Conservation (phyloP, 2,888 invertebrate genomes). For the Thymelicus acteon region DNA sequence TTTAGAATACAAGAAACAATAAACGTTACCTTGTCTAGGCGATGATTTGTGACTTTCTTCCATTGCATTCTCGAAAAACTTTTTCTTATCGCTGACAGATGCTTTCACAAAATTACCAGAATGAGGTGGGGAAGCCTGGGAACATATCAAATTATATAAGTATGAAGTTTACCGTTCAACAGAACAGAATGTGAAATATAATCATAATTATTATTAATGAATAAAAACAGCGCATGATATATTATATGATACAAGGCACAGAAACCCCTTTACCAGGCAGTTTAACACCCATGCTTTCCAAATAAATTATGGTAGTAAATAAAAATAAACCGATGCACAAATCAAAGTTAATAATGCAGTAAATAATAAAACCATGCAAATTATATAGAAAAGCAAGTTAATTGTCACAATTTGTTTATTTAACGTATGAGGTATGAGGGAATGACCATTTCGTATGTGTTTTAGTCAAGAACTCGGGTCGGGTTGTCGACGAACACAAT, state of each 20-base stretch:
- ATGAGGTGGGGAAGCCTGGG: constrained; percentile 87
- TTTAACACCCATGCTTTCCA: constrained; percentile 78
- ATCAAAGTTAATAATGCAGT: constrained; percentile 61
- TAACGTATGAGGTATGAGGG: constrained; percentile 69
- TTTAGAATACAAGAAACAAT: neutral
- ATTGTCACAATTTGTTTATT: constrained; percentile 60
- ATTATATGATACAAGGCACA: constrained; percentile 69
- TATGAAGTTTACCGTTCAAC: neutral
- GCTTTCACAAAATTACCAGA: constrained; percentile 91
- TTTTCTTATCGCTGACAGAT: constrained; percentile 96
- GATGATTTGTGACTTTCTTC: constrained; percentile 95
- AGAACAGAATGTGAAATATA: constrained; percentile 44
- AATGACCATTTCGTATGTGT: constrained; percentile 63
- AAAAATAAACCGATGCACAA: constrained; percentile 59
- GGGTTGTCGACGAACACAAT: constrained; percentile 82
- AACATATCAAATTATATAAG: constrained; percentile 33
- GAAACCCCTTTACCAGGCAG: constrained; percentile 71
- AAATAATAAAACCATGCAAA: constrained; percentile 76
- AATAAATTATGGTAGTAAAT: constrained; percentile 53
- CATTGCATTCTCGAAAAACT: constrained; percentile 98
- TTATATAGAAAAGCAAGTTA: constrained; percentile 78
- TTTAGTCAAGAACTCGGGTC: constrained; percentile 66
- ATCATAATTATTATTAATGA: constrained; percentile 55
- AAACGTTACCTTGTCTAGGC: constrained; percentile 89
- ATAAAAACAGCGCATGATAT: constrained; percentile 72